phyloP scores from a whole-genome alignment of 2,888 invertebrate genomes.

The Mimachlamys varia region DNA sequence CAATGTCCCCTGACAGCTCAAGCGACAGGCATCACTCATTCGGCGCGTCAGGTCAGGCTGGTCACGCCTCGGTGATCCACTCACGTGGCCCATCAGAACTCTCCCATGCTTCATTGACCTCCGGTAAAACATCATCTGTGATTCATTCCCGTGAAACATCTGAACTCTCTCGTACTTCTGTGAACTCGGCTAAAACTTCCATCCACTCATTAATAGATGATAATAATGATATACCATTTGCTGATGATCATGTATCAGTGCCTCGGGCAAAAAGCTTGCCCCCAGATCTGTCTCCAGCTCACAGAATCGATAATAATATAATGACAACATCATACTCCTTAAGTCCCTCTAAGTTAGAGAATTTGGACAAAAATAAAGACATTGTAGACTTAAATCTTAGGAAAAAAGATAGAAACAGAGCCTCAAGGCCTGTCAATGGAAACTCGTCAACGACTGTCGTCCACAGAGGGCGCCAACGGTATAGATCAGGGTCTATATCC shows the following conservation, averaged over 20 bases:
- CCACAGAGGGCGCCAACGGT: slow-evolving; percentile 36
- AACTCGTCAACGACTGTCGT: not conserved
- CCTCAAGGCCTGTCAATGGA: not conserved
- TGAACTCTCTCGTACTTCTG: not conserved
- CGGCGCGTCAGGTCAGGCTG: not conserved
- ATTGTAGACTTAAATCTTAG: not conserved
- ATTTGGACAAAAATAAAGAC: slow-evolving; percentile 11
- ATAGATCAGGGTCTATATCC: slow-evolving; percentile 50
- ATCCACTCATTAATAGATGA: slow-evolving; percentile 43
- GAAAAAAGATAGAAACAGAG: not conserved
- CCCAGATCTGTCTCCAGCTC: slow-evolving; percentile 41
- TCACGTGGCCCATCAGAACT: not conserved
- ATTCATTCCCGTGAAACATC: slow-evolving; percentile 13
- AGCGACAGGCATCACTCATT: not conserved
- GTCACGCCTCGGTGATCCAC: not conserved
- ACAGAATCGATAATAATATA: slow-evolving; percentile 37
- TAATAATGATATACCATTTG: slow-evolving; percentile 59
- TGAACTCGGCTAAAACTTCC: slow-evolving; percentile 38
- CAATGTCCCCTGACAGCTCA: not conserved
- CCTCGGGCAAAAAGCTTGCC: slow-evolving; percentile 50
- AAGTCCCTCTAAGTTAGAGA: slow-evolving; percentile 41
- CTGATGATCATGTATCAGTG: slow-evolving; percentile 52
- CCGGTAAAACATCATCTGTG: slow-evolving; percentile 25
- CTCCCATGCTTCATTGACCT: not conserved
- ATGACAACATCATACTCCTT: slow-evolving; percentile 42